phyloP scores from a whole-genome alignment of 1,140 invertebrate species.

The Galendromus occidentalis region DNA sequence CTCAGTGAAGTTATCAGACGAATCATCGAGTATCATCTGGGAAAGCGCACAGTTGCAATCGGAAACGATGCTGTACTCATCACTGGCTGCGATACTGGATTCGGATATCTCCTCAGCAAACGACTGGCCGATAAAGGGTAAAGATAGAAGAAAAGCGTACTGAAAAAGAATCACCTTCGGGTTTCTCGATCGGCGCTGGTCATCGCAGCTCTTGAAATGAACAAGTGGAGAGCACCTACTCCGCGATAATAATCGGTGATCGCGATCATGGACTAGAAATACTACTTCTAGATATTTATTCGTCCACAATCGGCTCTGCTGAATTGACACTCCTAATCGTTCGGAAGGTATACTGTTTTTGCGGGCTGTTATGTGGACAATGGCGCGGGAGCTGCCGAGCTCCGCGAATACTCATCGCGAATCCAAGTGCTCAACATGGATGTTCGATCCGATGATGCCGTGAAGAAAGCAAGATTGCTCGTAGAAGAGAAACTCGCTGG shows the following conservation, averaged over 20 bases:
- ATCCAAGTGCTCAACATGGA: neutral
- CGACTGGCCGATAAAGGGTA: neutral
- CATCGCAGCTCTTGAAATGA: too few species aligned
- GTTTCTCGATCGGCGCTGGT: too few species aligned
- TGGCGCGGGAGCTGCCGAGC: neutral
- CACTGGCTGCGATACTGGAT: neutral
- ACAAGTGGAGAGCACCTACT: too few species aligned
- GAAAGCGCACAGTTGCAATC: neutral
- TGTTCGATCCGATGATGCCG: neutral
- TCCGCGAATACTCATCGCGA: neutral
- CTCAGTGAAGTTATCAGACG: neutral
- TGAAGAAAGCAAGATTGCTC: neutral
- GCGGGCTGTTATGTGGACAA: neutral
- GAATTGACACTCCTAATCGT: too few species aligned
- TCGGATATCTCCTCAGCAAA: neutral
- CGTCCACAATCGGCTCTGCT: too few species aligned
- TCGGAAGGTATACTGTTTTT: neutral
- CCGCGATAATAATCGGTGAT: too few species aligned
- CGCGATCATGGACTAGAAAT: too few species aligned
- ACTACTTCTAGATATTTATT: too few species aligned
- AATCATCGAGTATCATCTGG: neutral
- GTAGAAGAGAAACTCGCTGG: neutral
- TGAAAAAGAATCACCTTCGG: too few species aligned
- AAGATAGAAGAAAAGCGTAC: too few species aligned
- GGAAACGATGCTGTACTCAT: constrained; percentile 5